Conservation (phyloP, 2,113 vertebrate genomes). For the Helogale parvula region DNA sequence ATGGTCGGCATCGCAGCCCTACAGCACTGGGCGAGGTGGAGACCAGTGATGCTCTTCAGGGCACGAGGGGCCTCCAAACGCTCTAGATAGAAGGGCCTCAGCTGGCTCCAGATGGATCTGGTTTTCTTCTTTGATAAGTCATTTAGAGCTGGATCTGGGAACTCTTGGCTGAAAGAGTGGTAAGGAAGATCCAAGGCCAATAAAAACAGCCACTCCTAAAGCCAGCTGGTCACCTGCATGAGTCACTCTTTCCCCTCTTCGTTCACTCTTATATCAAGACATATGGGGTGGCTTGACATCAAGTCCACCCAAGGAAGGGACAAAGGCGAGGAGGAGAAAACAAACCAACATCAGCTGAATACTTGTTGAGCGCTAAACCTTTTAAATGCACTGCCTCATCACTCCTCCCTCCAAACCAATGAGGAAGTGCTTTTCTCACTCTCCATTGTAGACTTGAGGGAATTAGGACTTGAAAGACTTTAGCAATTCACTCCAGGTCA, state of each 20-base stretch:
- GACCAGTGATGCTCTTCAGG: background rate
- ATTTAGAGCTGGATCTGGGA: background rate
- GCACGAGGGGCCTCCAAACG: background rate
- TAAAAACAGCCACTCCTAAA: background rate
- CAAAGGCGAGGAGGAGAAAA: background rate
- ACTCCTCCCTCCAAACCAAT: background rate
- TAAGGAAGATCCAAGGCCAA: background rate
- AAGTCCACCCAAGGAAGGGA: no score
- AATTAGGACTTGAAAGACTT: background rate
- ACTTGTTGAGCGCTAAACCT: background rate
- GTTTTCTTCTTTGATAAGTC: constrained; percentile 32
- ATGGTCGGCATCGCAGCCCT: background rate
- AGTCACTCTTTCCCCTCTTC: background rate
- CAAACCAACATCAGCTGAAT: no score
- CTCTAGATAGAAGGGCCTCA: background rate
- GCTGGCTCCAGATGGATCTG: background rate
- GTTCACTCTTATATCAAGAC: background rate
- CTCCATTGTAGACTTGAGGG: background rate
- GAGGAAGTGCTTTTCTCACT: background rate
- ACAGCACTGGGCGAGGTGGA: background rate
- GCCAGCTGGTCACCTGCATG: background rate
- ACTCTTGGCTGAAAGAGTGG: background rate
- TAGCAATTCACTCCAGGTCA: background rate
- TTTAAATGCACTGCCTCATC: background rate
- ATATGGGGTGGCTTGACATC: background rate